A percentile compares a stretch with the other conserved stretches of the same genome.
phyloP scores from a whole-genome alignment of 2,797 vertebrate species.

The Sternotherus odoratus region DNA sequence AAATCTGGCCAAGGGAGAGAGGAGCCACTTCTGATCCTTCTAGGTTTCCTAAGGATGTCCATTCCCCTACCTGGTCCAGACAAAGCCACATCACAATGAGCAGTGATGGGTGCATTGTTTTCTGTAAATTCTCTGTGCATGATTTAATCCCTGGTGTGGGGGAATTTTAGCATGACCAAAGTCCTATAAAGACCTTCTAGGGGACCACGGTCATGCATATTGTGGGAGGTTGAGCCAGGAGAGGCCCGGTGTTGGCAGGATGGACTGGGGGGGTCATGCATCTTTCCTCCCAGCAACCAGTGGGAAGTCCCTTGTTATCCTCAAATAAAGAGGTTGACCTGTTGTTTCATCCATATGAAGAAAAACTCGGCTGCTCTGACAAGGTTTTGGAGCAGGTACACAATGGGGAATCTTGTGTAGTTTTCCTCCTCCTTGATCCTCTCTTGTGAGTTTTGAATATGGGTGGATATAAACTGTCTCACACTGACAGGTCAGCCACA shows the following conservation, averaged over 20 bases:
- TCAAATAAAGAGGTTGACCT: background rate
- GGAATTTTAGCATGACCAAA: background rate
- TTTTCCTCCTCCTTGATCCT: background rate
- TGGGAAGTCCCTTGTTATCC: background rate
- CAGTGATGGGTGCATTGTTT: background rate
- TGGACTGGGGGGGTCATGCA: background rate
- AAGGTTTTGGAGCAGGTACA: background rate
- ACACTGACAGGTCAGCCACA: background rate
- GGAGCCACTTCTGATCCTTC: background rate
- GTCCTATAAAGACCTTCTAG: background rate
- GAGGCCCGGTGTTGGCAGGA: background rate
- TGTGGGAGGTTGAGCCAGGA: background rate
- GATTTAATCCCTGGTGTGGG: background rate
- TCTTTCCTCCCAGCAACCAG: background rate
- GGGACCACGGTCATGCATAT: accelerated
- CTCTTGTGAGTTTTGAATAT: background rate
- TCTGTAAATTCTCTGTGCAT: too few relatives aligned
- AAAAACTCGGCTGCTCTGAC: background rate
- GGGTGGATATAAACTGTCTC: background rate
- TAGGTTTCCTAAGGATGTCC: background rate
- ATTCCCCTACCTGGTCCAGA: background rate
- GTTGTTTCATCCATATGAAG: constrained; percentile 17
- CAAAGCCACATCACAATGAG: background rate
- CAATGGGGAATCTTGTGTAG: background rate
- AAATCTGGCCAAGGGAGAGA: background rate